phyloP scores from a whole-genome alignment of 2,888 invertebrate species.

The Chorisops tibialis region DNA sequence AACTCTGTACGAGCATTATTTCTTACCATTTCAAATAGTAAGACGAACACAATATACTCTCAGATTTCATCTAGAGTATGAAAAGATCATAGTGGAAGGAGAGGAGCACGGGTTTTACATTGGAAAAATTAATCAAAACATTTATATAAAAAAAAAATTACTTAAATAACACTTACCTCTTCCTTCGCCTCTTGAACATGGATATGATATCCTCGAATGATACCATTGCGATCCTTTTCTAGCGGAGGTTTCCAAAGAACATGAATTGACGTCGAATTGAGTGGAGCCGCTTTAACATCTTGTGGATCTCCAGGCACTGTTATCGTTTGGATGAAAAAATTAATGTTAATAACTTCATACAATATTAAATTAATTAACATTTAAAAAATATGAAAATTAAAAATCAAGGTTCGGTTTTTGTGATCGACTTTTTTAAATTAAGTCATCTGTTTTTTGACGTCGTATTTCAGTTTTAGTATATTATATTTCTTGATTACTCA shows the following conservation, averaged over 20 bases:
- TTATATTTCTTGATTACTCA: not conserved
- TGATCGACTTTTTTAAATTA: not conserved
- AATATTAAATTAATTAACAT: conserved; percentile 11
- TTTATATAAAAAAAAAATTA: too few relatives aligned
- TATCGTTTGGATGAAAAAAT: conserved; percentile 11
- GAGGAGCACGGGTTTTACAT: too few relatives aligned
- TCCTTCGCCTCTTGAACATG: conserved; percentile 88
- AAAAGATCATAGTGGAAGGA: too few relatives aligned
- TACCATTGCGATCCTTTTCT: conserved; percentile 88
- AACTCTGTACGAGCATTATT: too few relatives aligned
- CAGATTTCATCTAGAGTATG: too few relatives aligned
- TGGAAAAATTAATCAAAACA: too few relatives aligned
- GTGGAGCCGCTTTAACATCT: conserved; percentile 79
- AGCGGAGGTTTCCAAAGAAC: conserved; percentile 93
- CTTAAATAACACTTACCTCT: conserved; percentile 59
- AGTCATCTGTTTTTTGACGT: not conserved
- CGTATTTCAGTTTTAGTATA: too few relatives aligned
- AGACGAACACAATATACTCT: too few relatives aligned
- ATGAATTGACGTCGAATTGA: conserved; percentile 94
- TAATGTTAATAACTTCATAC: not conserved
- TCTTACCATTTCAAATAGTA: too few relatives aligned
- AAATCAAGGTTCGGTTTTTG: conserved; percentile 17
- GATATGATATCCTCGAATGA: conserved; percentile 95
- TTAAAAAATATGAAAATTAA: conserved; percentile 23
- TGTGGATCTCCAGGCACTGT: conserved; percentile 97